Base-by-base conservation (phyloP, 2,797 vertebrate genomes). In the Hyperoplus immaculatus region DNA sequence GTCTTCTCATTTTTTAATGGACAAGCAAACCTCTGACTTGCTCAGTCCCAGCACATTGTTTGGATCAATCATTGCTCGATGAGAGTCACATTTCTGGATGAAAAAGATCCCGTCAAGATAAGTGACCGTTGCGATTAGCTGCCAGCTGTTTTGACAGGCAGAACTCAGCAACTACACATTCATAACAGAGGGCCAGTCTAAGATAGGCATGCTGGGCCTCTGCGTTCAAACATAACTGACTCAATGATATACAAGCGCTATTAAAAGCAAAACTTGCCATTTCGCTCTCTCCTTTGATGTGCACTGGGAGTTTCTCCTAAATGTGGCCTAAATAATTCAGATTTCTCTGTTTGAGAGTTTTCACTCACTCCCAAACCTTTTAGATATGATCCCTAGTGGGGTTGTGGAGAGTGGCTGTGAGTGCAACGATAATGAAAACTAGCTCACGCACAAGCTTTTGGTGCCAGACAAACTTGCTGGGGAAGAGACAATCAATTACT, bases 71-170 rank as follows among this genome's bases (percentile, higher is more conserved):
- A 78, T 78, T 75, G 82, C 81, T 76, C 2, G 10, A 80, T 42
- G 56, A 70, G 84, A 77, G 57, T 86, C 80, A 29, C 59, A 78
- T 85, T 88, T 82, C 78, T n/a, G 63, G 45, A 75, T 80, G 75
- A 83, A 78, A 79, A 58, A 53, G 81, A 61, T 89, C 77, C 61
- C 1, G 56, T 77, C 60, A 50, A 55, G 81, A 83, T 82, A 81
- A 86, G 77, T 2, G 29, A 36, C 41, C 7, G 5, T 43, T 41
- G 1, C 2, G 55, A 72, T 67, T 18, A 4, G 53, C 63, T 73
- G 85, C 82, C 87, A 84, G 71, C 49, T 87, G 88, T 86, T 91
- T 83, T 85, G 85, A 88, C 83, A 87, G 67, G 57, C 77, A 68
- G 6, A 67, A 78, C 73, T 85, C 80, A 58, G 68, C 78, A 72